These are phyloP conservation scores for Ceratotherium simum DNA, from an alignment of 2,113 vertebrate genomes.

Conservation along the genomic window DNA sequence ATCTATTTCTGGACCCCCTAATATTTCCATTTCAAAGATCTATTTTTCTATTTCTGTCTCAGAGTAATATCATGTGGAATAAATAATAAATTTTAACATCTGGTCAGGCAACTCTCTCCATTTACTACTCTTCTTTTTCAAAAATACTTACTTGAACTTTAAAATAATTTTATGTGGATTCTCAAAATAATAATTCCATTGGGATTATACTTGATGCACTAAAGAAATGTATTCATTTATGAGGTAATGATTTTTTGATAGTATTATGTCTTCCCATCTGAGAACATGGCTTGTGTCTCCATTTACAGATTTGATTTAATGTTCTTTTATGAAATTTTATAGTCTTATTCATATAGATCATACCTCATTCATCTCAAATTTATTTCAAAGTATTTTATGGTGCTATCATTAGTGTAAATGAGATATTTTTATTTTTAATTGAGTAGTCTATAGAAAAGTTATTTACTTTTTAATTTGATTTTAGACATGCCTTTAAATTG, in stretches of 20 bases:
- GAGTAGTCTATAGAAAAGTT: not conserved
- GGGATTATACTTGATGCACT: not conserved
- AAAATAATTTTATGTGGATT: slow-evolving; percentile 3
- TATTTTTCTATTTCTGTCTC: not conserved
- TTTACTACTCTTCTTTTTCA: not conserved
- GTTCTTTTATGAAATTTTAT: not conserved
- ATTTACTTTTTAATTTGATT: not conserved
- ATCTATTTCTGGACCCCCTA: not conserved
- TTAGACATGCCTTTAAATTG: not conserved
- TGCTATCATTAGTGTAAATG: not conserved
- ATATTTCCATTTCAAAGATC: not conserved
- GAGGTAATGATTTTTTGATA: not conserved
- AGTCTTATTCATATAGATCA: not conserved
- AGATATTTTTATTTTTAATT: not conserved
- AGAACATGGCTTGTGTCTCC: not conserved
- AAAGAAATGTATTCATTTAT: not conserved
- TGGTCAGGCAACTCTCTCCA: not conserved
- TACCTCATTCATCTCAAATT: not conserved
- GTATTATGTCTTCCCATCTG: not conserved
- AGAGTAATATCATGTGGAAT: not conserved
- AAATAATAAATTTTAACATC: not conserved
- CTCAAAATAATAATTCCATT: not conserved
- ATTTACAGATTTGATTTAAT: not conserved
- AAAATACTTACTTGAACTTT: not conserved
- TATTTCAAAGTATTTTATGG: not conserved